Conservation (phyloP, 2,888 invertebrate species). For the Galerucella calmariensis region DNA sequence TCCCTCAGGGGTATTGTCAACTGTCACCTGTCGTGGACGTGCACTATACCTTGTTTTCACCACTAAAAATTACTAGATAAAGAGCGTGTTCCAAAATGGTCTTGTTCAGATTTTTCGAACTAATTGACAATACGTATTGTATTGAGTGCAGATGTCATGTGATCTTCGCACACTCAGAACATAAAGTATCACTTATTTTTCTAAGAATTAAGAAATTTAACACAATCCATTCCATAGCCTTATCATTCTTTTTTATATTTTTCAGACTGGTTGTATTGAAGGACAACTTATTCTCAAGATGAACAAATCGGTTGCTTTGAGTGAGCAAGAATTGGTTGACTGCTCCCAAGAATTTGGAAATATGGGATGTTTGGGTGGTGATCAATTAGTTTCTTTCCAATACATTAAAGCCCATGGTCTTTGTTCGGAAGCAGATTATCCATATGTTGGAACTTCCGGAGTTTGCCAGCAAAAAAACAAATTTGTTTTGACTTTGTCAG, state of each 20-base stretch:
- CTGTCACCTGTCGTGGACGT: too few relatives aligned
- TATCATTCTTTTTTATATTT: neutral
- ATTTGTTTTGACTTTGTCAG: neutral
- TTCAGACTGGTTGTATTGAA: slow-evolving; percentile 86
- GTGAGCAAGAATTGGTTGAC: slow-evolving; percentile 85
- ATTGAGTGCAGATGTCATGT: too few relatives aligned
- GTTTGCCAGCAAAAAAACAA: slow-evolving; percentile 27
- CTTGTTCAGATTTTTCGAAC: too few relatives aligned
- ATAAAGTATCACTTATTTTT: too few relatives aligned
- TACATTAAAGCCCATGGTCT: slow-evolving; percentile 84
- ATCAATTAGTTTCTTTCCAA: slow-evolving; percentile 80
- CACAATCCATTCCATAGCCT: neutral
- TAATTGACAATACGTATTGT: too few relatives aligned
- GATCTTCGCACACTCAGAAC: too few relatives aligned
- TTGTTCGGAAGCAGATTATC: slow-evolving; percentile 85
- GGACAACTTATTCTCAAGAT: slow-evolving; percentile 86
- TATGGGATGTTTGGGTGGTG: slow-evolving; percentile 85
- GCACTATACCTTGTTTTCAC: too few relatives aligned
- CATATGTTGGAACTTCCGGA: slow-evolving; percentile 67
- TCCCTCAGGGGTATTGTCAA: too few relatives aligned
- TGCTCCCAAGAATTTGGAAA: slow-evolving; percentile 77
- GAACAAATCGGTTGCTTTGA: slow-evolving; percentile 83
- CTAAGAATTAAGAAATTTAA: too few relatives aligned
- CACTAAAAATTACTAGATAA: too few relatives aligned
- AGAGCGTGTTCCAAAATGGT: too few relatives aligned